Base-by-base conservation (phyloP, 2,797 vertebrate species). In the Sandelia bainsii region DNA sequence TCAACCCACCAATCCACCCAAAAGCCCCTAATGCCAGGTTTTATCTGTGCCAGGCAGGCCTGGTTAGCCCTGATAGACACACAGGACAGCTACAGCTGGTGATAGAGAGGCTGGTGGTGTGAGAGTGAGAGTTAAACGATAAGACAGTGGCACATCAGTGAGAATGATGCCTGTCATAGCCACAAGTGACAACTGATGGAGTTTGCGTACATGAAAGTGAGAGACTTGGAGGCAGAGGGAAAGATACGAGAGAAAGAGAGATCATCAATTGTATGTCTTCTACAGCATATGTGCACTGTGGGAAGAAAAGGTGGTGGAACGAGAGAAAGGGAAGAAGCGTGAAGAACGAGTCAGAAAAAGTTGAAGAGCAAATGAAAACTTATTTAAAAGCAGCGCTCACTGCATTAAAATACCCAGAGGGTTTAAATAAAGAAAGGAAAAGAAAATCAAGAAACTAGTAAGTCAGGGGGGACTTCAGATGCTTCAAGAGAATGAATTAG, bases 21-120 rank as follows among this genome's bases (percentile, higher is more conserved):
- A 85, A 87, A 80, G 40, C 68, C 62, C 65, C 68, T 65, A 63
- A 75, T 83, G 80, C 52, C 11, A 29, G 22, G 66, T 71, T 91
- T 86, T 91, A 91, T 91, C 90, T 80, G 72, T 54, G 75, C 80
- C 82, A 80, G 45, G 76, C 89, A 90, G 88, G 69, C 79, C 75
- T 84, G 89, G 87, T 86, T 78, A 81, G 80, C 85, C 68, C 72
- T 72, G 87, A 91, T 84, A 87, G 85, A 87, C 84, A 84, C 63
- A 62, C 50, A 50, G 79, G 83, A 92, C 87, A 75, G 78, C 70
- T 60, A 49, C n/a, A 22, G 64, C 50, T 75, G 72, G 68, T 72
- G 89, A 90, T 86, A 73, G 51, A 61, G 65, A 67, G 37, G 68
- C 72, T 72, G 81, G 66, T 6, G n/a, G 61, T 52, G 45, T 19